Percentiles rank a stretch among this genome's conserved stretches.
phyloP scores from a whole-genome alignment of 2,113 vertebrate genomes.

The Brienomyrus longianalis region DNA sequence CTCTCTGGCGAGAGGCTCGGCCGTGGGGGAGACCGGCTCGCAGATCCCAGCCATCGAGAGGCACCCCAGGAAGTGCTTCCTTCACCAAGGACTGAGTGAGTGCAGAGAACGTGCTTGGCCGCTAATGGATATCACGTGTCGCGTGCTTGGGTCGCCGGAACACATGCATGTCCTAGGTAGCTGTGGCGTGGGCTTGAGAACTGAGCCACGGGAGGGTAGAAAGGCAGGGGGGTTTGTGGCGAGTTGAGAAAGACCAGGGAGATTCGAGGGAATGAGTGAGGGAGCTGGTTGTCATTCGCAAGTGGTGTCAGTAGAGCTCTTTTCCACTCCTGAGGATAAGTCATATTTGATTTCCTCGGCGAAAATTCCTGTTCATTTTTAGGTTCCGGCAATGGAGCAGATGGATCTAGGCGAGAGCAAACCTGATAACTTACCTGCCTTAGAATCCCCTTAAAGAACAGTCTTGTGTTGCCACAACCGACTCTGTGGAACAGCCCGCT shows the following conservation, averaged over 20 bases:
- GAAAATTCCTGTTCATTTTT: neutral
- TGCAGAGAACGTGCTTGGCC: conserved; percentile 52
- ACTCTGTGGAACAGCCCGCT: neutral
- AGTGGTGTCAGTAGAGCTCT: neutral
- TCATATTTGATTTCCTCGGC: neutral
- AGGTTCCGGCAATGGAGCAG: neutral
- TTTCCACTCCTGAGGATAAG: neutral
- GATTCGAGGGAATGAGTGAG: neutral
- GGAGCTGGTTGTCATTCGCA: neutral
- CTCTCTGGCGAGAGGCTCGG: neutral
- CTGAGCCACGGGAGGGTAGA: neutral
- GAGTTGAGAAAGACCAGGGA: neutral
- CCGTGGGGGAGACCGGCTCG: neutral
- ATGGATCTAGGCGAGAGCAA: neutral
- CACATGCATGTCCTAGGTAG: conserved; percentile 60
- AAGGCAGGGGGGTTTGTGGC: neutral
- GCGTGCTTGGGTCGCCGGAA: conserved; percentile 57
- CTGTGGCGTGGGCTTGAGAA: conserved; percentile 24
- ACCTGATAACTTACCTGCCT: neutral
- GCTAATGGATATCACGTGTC: conserved; percentile 68
- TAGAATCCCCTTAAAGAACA: neutral
- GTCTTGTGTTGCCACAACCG: neutral
- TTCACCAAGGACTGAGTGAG: conserved; percentile 72
- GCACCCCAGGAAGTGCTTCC: conserved; percentile 53
- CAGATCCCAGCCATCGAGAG: conserved; percentile 42